Evolutionary conservation across 2,113 vertebrate species (phyloP).

Genomic region (Semnornis frantzii): DNA sequence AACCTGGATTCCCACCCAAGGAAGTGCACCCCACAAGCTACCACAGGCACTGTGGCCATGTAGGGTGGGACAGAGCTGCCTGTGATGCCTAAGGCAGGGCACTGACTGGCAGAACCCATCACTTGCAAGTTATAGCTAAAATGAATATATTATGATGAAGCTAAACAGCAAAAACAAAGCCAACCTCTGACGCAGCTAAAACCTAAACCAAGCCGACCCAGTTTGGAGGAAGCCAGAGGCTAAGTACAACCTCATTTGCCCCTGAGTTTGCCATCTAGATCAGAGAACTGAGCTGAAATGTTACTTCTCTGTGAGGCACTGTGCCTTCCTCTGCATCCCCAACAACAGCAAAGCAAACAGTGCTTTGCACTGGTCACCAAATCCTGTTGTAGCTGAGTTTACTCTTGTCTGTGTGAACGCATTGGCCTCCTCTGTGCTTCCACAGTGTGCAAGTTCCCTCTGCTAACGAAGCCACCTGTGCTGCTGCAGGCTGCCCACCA

Average conservation of each 20-base stretch:
- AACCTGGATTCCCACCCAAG: not conserved
- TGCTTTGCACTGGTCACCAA: not conserved
- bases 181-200: not conserved
- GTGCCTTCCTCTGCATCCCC: not conserved
- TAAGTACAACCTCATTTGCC: not conserved
- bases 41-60: not conserved
- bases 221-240: not conserved
- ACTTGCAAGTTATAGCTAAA: not conserved
- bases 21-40: not conserved
- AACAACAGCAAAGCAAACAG: not conserved
- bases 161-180: not conserved
- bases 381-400: not conserved
- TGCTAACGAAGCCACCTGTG: not conserved
- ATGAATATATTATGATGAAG: not conserved
- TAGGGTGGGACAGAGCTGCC: not conserved
- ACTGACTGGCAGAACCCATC: not conserved
- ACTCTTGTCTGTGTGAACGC: constrained; percentile 30
- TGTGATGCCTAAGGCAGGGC: not conserved
- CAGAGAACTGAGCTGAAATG: not conserved
- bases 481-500: not conserved
- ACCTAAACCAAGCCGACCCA: not conserved
- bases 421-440: not conserved
- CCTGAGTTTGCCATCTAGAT: not conserved
- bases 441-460: not conserved
- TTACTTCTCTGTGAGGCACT: not conserved